Base-by-base conservation (phyloP, 64 coral and sea anemone species). In the Pocillopora verrucosa region DNA sequence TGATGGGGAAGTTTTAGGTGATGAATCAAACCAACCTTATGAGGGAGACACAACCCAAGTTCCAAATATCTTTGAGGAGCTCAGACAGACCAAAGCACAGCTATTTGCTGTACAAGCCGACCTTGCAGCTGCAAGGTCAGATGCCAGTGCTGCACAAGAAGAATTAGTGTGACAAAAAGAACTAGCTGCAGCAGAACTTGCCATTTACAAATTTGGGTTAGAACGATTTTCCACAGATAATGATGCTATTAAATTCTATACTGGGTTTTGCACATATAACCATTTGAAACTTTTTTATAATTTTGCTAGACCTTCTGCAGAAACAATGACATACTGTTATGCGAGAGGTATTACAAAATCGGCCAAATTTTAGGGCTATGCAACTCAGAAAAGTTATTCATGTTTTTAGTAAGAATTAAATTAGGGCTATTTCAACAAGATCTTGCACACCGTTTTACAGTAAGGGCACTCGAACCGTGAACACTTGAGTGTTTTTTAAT, bases 161-260 rank as follows among this genome's bases (percentile, higher is more conserved):
- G 77, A 80, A 80, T 80, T 80, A 82, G 41, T 45, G 41, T 6
- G 6, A 45, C 41, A 45, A 45, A 82, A 82, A 82, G 79, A 82
- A 82, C 79, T 17, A 82, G 58, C 79, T 20, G 79, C 79, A 82
- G 79, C 79, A 82, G 79, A 82, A 82, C 79, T 82, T 82, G 79
- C 79, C 79, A 82, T 82, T 35, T 82, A 82, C 79, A 82, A 82
- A 35, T 82, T 64, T 35, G 79, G 79, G 79, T 82, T 82, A 82
- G 79, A 82, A 82, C 56, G 79, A 82, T 82, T 82, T 56, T 82
- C 79, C 58, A 82, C 79, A 59, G 79, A 82, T 82, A 82, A 82
- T 82, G 58, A 82, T 82, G 81, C 81, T 68, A 84, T 74, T 74
- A 74, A 74, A 74, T 74, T 74, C 72, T n/a, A 74, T 22, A 74